A percentile compares a stretch with the other conserved stretches of the same genome.
These are phyloP conservation scores for Argyrosomus japonicus DNA, from an alignment of 2,113 vertebrate species.

Conservation along the genomic window DNA sequence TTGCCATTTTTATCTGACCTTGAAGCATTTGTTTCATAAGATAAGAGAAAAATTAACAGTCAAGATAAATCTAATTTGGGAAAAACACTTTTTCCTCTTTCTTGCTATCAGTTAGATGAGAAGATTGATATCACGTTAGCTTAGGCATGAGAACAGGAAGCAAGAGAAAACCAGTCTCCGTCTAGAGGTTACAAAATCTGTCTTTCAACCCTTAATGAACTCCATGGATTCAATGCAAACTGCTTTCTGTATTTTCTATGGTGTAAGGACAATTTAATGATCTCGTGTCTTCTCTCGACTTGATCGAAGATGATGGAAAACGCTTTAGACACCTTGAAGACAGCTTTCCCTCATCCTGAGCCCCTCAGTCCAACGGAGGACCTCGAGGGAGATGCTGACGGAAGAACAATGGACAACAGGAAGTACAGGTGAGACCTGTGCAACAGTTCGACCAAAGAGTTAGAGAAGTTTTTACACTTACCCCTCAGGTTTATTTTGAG, in stretches of 20 bases:
- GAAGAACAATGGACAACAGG: conserved; percentile 86
- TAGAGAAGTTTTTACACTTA: not conserved
- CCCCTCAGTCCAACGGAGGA: conserved; percentile 94
- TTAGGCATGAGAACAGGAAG: not conserved
- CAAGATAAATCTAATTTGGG: not conserved
- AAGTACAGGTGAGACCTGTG: conserved; percentile 86
- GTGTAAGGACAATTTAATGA: no score
- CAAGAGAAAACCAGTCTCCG: not conserved
- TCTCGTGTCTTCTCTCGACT: not conserved
- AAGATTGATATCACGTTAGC: not conserved
- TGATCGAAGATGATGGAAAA: conserved; percentile 91
- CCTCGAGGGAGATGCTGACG: conserved; percentile 89
- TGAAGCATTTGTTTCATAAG: not conserved
- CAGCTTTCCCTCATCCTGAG: conserved; percentile 92
- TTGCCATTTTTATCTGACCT: not conserved
- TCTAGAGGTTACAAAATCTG: not conserved
- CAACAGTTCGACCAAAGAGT: not conserved
- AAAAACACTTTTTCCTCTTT: not conserved
- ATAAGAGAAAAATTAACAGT: not conserved
- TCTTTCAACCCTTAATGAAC: not conserved
- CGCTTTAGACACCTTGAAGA: conserved; percentile 95
- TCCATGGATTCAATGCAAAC: not conserved
- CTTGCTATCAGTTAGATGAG: not conserved
- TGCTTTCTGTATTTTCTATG: not conserved
- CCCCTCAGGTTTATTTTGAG: not conserved